Percentiles rank a stretch among this genome's conserved stretches.
phyloP scores from a whole-genome alignment of 2,797 vertebrate species.

The Sitta carolinensis region DNA sequence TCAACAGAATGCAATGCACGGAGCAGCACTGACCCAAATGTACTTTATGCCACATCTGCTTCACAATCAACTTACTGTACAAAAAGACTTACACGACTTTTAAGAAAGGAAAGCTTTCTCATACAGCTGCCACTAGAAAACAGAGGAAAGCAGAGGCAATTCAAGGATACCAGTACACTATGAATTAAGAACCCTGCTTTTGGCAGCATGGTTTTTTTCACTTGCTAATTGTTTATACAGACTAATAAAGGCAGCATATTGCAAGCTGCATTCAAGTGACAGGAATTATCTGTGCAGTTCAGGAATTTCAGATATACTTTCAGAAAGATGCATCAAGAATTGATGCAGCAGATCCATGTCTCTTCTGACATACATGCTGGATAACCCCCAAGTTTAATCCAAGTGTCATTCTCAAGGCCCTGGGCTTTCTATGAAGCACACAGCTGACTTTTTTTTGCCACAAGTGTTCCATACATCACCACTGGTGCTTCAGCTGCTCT shows the following conservation, averaged over 20 bases:
- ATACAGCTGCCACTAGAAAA: not conserved
- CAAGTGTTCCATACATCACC: not conserved
- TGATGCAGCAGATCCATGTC: fast-evolving
- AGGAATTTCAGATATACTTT: not conserved
- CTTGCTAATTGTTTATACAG: not conserved
- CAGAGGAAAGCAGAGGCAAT: not conserved
- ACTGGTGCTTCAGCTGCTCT: not conserved
- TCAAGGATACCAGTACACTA: not conserved
- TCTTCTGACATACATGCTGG: not conserved
- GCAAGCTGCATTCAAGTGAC: not conserved
- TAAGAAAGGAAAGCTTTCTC: not conserved
- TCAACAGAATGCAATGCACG: not conserved
- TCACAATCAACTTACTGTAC: not conserved
- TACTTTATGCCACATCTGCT: not conserved
- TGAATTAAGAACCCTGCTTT: not conserved
- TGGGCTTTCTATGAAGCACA: not conserved
- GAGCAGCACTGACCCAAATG: not conserved
- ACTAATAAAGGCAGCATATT: not conserved
- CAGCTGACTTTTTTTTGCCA: not conserved
- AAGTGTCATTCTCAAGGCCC: not conserved
- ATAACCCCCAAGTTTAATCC: not conserved
- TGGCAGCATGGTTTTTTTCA: not conserved
- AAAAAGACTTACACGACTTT: not conserved
- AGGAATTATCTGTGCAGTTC: not conserved
- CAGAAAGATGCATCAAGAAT: not conserved